Evolutionary conservation across 2,113 vertebrate genomes (phyloP).

Genomic region (Atractosteus spatula): DNA sequence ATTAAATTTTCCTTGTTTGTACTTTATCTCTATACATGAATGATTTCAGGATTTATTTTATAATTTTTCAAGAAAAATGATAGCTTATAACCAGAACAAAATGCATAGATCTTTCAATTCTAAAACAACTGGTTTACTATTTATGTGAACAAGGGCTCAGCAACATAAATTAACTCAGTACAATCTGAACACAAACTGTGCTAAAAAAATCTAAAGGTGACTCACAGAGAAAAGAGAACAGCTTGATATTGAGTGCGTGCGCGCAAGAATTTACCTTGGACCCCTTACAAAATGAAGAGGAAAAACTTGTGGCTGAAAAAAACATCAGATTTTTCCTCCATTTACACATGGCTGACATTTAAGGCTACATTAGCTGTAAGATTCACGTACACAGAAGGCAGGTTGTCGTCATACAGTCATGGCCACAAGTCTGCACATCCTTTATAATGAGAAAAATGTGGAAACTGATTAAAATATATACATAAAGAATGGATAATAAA

Average conservation of each 20-base stretch:
- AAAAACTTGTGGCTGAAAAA: background rate
- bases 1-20: slow-evolving; percentile 29
- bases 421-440: slow-evolving; percentile 10
- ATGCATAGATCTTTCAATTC: slow-evolving; percentile 11
- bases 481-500: background rate
- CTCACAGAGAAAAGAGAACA: background rate
- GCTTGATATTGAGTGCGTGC: too few species aligned
- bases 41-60: slow-evolving; percentile 31
- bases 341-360: background rate
- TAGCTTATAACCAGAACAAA: slow-evolving; percentile 32
- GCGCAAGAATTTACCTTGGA: background rate
- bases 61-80: slow-evolving; percentile 36
- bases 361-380: slow-evolving; percentile 35
- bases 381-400: slow-evolving; percentile 26
- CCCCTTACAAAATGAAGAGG: slow-evolving; percentile 23
- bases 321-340: slow-evolving; percentile 3
- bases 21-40: slow-evolving; percentile 32
- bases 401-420: slow-evolving; percentile 4
- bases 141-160: background rate
- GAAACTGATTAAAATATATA: slow-evolving; percentile 27
- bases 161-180: too few species aligned
- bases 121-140: slow-evolving; percentile 10
- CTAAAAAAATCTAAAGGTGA: background rate
- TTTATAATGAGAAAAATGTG: slow-evolving; percentile 4
- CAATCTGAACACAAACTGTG: too few species aligned